phyloP scores from a whole-genome alignment of 2,888 invertebrate species.

The Oscheius sp. region DNA sequence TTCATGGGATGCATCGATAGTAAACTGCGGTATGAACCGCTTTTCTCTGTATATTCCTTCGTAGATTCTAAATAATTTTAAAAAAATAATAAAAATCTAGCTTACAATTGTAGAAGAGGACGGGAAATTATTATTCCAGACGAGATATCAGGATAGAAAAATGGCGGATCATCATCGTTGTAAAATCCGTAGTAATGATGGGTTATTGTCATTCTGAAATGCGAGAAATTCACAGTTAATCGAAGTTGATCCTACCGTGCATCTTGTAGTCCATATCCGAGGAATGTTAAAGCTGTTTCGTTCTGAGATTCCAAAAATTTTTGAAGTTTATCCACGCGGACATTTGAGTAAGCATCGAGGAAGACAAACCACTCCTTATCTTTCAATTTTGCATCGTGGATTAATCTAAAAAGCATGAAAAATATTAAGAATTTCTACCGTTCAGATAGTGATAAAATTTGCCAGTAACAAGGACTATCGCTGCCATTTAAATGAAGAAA shows the following conservation, averaged over 20 bases:
- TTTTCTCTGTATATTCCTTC: not conserved
- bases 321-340: conserved; percentile 11
- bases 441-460: conserved; percentile 1
- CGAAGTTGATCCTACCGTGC: conserved; percentile 76
- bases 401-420: not conserved
- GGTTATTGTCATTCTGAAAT: conserved; percentile 84
- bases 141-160: conserved; percentile 85
- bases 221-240: not conserved
- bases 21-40: conserved; percentile 78
- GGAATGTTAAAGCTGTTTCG: conserved; percentile 25
- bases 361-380: conserved; percentile 34
- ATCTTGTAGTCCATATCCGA: conserved; percentile 57
- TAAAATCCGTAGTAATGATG: conserved; percentile 81
- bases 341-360: conserved; percentile 35
- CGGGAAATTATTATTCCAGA: conserved; percentile 77
- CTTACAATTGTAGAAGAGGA: conserved; percentile 23
- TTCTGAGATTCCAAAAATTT: conserved; percentile 15
- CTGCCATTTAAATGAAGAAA: not conserved
- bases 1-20: conserved; percentile 84
- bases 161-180: conserved; percentile 77
- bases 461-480: conserved; percentile 14
- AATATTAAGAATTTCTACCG: not conserved
- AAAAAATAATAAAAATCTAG: not conserved
- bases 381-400: not conserved
- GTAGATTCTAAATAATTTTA: conserved; percentile 13